phyloP scores from a whole-genome alignment of 2,113 vertebrate genomes.

The Choloepus hoffmanni region DNA sequence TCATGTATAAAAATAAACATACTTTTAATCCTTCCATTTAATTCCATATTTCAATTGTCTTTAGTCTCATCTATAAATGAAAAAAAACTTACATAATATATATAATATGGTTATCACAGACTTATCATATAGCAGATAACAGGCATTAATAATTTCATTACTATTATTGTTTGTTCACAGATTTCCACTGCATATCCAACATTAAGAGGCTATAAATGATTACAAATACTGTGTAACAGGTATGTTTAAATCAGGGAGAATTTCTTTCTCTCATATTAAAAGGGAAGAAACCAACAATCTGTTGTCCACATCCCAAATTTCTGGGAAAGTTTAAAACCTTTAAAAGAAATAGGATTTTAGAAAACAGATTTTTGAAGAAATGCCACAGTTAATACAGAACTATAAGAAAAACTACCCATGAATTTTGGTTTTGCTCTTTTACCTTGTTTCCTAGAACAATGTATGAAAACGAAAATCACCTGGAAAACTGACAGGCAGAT shows the following conservation, averaged over 20 bases:
- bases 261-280: conserved; percentile 7
- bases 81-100: conserved; percentile 21
- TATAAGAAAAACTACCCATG: not conserved
- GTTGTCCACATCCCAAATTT: not conserved
- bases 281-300: conserved; percentile 26
- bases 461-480: not conserved
- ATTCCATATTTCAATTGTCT: conserved; percentile 17
- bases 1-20: conserved; percentile 4
- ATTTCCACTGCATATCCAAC: not conserved
- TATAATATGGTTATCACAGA: conserved; percentile 20
- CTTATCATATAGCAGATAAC: not conserved
- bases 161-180: conserved; percentile 14
- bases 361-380: conserved; percentile 34
- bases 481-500: not conserved
- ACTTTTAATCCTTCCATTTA: conserved; percentile 33
- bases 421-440: not conserved
- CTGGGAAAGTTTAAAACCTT: not conserved
- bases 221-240: not conserved
- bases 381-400: not conserved
- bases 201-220: not conserved
- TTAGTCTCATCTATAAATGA: not conserved
- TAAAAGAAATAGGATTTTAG: conserved; percentile 20
- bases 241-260: conserved; percentile 14
- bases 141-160: not conserved
- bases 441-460: not conserved